Base-by-base conservation (phyloP, 2,888 invertebrate species). In the Ichneumoninae sp. region DNA sequence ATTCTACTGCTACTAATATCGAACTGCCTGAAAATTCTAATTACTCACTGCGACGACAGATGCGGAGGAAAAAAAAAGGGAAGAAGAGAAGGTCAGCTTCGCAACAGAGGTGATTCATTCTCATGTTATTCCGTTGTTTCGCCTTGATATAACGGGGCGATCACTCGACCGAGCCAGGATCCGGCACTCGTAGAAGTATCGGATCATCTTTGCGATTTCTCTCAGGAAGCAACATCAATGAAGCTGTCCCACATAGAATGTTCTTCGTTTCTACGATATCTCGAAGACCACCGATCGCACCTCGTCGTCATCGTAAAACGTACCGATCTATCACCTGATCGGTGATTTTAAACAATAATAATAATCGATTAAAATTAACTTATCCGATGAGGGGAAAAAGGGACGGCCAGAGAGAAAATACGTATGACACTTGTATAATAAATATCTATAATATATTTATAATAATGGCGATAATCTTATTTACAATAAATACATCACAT, bases 401-500 rank as follows among this genome's bases (percentile, higher is more conserved):
- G 30, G 6, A 63, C 8, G 57, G 6, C 8, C 33, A 36, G 26
- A 70, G 33, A 19, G 33, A 40, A 79, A 71, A 30, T 54, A 52
- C 57, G 30, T 73, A 79, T 44, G 68, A 54, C 47, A 57, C 75
- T 84, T 86, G 44, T 73, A 85, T 85, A 78, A 81, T 85, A 85
- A 85, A 88, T 76, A 77, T 81, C 83, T 86, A 85, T 83, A 80
- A 85, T 83, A 82, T 83, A 83, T 87, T 87, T 82, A 87, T 83
- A 82, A 84, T 86, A 85, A 86, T 86, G 84, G 74, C 81, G 81
- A 86, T 85, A 83, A 85, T 57, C 77, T 88, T 86, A 86, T 78
- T 81, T 87, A 88, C 89, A 89, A 90, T 89, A 89, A 88, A 88
- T 88, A 90, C 89, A 89, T 89, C 88, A 90, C 88, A 90, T 89